A percentile compares a stretch with the other conserved stretches of the same genome.
phyloP scores from a whole-genome alignment of 2,113 vertebrate species.

The Eulemur macaco region DNA sequence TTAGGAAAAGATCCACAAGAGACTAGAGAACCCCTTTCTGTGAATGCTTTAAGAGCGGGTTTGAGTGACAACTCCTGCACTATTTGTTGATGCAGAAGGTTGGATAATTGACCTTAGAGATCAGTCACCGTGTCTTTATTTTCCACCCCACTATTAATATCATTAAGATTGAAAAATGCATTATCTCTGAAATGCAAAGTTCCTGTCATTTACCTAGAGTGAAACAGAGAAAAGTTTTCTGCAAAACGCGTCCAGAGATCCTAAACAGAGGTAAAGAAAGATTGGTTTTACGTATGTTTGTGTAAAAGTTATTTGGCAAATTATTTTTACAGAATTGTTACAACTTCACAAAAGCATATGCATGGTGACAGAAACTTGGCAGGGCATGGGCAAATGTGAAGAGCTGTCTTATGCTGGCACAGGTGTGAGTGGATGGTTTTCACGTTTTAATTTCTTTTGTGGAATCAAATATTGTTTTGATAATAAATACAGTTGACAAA shows the following conservation, averaged over 20 bases:
- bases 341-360: not conserved
- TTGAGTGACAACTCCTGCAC: rapidly evolving
- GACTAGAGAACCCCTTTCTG: rapidly evolving
- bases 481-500: constrained; percentile 54
- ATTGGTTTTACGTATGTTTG: not conserved
- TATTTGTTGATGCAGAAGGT: not conserved
- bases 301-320: not conserved
- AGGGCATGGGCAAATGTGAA: not conserved
- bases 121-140: not conserved
- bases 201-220: not conserved
- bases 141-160: not conserved
- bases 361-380: not conserved
- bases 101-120: not conserved
- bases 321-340: not conserved
- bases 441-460: constrained; percentile 39
- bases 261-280: not conserved
- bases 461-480: constrained; percentile 49
- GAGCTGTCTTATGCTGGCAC: not conserved
- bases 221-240: not conserved
- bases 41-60: not conserved
- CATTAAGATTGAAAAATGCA: not conserved
- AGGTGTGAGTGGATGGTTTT: constrained; percentile 10
- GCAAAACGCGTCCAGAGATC: not conserved
- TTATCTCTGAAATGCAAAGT: not conserved
- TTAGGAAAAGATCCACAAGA: not conserved